A percentile compares a stretch with the other conserved stretches of the same genome.
Evolutionary conservation across 2,888 invertebrate species (phyloP).

Genomic region (Liodrosophila aerea): DNA sequence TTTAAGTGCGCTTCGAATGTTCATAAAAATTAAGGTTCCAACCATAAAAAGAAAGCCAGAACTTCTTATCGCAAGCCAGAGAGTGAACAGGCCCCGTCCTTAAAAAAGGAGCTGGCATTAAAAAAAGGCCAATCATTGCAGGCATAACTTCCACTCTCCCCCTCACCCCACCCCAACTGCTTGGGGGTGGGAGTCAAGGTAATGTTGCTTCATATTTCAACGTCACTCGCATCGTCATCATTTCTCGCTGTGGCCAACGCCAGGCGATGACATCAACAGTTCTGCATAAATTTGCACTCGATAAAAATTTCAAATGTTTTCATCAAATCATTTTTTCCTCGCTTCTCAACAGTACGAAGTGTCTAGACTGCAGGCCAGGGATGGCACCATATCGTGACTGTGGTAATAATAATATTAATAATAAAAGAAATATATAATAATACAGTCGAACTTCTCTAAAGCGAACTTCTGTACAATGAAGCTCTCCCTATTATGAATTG

Average conservation of each 20-base stretch:
- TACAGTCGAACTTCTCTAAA: no score
- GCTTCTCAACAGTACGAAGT: no score
- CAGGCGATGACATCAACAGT: slow-evolving; percentile 79
- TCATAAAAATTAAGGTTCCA: slow-evolving; percentile 67
- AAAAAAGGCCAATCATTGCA: slow-evolving; percentile 58
- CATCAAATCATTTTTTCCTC: slow-evolving; percentile 68
- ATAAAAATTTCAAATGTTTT: slow-evolving; percentile 80
- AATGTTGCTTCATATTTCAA: slow-evolving; percentile 75
- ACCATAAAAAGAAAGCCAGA: slow-evolving; percentile 40
- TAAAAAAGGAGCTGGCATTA: neutral
- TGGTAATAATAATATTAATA: neutral
- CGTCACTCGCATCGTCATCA: slow-evolving; percentile 77
- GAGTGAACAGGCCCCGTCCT: neutral
- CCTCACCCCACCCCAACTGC: neutral
- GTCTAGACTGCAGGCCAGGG: neutral
- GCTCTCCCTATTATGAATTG: no score
- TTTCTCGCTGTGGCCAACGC: slow-evolving; percentile 58
- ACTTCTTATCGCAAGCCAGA: slow-evolving; percentile 53
- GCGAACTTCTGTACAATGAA: no score
- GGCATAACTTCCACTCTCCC: slow-evolving; percentile 16
- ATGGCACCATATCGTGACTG: slow-evolving; percentile 4
- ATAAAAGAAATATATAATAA: no score
- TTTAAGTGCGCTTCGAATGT: slow-evolving; percentile 69
- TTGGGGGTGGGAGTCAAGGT: slow-evolving; percentile 36
- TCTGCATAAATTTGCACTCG: slow-evolving; percentile 80